Evolutionary conservation across 2,888 invertebrate genomes (phyloP).

Genomic region (Stenoptilia bipunctidactyla): DNA sequence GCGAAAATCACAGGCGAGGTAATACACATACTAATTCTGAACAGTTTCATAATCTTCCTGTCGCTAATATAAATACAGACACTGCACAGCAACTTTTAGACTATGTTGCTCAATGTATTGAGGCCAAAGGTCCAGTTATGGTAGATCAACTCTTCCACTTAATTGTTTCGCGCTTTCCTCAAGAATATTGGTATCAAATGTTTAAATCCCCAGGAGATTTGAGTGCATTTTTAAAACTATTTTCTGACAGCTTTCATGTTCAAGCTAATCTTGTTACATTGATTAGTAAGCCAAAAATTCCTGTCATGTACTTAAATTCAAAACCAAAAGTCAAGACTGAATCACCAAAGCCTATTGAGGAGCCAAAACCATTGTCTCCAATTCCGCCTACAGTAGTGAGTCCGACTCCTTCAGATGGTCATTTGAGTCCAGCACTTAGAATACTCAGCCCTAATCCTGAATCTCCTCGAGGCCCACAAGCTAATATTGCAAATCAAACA

Average conservation of each 20-base stretch:
- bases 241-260: slow-evolving; percentile 94
- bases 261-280: slow-evolving; percentile 92
- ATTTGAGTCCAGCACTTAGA: slow-evolving; percentile 47
- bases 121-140: slow-evolving; percentile 84
- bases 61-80: slow-evolving; percentile 84
- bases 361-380: slow-evolving; percentile 46
- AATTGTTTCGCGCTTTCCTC: slow-evolving; percentile 81
- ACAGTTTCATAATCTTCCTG: slow-evolving; percentile 78
- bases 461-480: slow-evolving; percentile 60
- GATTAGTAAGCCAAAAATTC: slow-evolving; percentile 81
- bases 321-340: slow-evolving; percentile 64
- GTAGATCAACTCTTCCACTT: slow-evolving; percentile 90
- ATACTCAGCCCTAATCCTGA: slow-evolving; percentile 59
- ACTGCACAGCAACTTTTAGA: slow-evolving; percentile 85
- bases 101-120: slow-evolving; percentile 86
- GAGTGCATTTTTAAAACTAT: slow-evolving; percentile 90
- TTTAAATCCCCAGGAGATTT: slow-evolving; percentile 93
- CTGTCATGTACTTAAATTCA: slow-evolving; percentile 67
- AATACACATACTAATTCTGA: slow-evolving; percentile 76
- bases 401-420: slow-evolving; percentile 60
- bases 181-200: slow-evolving; percentile 85
- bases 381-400: slow-evolving; percentile 45
- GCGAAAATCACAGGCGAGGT: slow-evolving; percentile 76
- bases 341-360: slow-evolving; percentile 56
- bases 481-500: slow-evolving; percentile 77